Conservation (phyloP, 2,888 invertebrate genomes). For the Pseudococcus jackbeardsleyi region DNA sequence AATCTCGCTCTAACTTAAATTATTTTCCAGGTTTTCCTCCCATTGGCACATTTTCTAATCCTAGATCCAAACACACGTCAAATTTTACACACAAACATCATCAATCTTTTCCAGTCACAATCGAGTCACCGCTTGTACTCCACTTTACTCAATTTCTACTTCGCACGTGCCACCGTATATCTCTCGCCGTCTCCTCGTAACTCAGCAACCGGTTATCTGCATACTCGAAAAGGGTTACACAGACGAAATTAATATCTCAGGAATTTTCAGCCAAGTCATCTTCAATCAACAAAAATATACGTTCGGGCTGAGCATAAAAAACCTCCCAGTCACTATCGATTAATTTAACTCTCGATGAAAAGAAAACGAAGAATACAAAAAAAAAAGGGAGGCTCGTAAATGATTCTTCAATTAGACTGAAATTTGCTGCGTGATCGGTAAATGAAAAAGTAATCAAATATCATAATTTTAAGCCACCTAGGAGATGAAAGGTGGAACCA, state of each 20-base stretch:
- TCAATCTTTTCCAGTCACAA: too few species aligned
- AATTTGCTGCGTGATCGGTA: conserved; percentile 44
- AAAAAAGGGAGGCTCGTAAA: conserved; percentile 16
- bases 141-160: neutral
- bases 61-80: too few species aligned
- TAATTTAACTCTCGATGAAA: conserved; percentile 48
- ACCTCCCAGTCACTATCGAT: conserved; percentile 57
- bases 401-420: conserved; percentile 55
- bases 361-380: neutral
- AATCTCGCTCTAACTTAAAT: too few species aligned
- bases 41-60: too few species aligned
- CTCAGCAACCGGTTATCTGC: conserved; percentile 13
- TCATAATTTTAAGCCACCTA: neutral
- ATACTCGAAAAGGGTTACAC: conserved; percentile 12
- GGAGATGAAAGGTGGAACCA: neutral
- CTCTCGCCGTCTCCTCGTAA: neutral
- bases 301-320: neutral
- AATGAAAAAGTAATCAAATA: conserved; percentile 51
- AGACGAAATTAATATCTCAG: neutral
- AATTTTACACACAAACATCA: too few species aligned
- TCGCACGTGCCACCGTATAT: neutral
- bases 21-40: too few species aligned
- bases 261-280: conserved; percentile 12
- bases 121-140: too few species aligned
- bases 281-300: neutral